Percentiles rank a stretch among this genome's conserved stretches.
These are phyloP conservation scores for Frieseomelitta varia DNA, from an alignment of 1,140 invertebrate genomes.

Conservation along the genomic window DNA sequence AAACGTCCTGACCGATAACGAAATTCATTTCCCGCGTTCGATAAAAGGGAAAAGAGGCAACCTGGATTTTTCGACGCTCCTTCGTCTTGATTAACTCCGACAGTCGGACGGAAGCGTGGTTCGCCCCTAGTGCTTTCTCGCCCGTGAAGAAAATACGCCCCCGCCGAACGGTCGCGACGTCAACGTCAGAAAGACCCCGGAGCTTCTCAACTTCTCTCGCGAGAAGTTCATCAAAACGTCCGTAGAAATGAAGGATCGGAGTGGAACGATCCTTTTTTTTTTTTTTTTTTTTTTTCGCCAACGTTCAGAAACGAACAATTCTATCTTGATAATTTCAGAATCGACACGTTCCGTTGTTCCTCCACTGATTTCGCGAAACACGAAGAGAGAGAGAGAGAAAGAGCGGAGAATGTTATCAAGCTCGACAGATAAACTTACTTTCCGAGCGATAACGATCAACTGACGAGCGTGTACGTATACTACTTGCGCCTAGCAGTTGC, in stretches of 20 bases:
- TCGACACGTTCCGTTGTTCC: too few relatives aligned
- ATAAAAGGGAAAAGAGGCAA: background rate
- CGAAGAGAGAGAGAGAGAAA: background rate
- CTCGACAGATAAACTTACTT: background rate
- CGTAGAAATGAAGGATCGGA: too few relatives aligned
- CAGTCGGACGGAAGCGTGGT: background rate
- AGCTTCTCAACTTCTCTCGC: background rate
- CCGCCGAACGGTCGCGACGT: background rate
- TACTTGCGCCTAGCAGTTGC: slow-evolving; percentile 10
- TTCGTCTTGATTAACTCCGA: slow-evolving; percentile 45
- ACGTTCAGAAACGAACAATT: background rate
- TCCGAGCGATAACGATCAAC: background rate
- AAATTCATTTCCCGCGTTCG: slow-evolving; percentile 47
- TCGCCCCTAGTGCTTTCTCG: background rate
- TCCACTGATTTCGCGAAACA: too few relatives aligned
- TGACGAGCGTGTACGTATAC: slow-evolving; percentile 23
- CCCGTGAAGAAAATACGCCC: background rate
- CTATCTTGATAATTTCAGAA: background rate
- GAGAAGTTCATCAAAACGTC: too few relatives aligned
- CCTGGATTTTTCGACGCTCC: slow-evolving; percentile 29
- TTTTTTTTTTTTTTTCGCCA: too few relatives aligned
- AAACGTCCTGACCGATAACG: slow-evolving; percentile 38
- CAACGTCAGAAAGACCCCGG: background rate
- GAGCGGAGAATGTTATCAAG: background rate
- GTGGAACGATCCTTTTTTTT: background rate